Evolutionary conservation across 2,888 invertebrate genomes (phyloP).

Genomic region (Cosmia pyralina): DNA sequence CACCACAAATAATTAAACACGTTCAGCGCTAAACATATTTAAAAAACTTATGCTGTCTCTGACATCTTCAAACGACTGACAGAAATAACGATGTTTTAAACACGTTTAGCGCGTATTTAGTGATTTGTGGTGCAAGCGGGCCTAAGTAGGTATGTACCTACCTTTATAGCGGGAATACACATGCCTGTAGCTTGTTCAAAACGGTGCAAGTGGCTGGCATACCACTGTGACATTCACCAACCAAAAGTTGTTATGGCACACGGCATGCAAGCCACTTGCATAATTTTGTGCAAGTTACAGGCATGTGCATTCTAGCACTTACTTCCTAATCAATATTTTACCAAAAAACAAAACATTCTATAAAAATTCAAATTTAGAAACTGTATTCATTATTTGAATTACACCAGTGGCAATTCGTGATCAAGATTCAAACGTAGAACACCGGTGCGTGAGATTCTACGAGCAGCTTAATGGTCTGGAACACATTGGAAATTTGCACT

Average conservation of each 20-base stretch:
- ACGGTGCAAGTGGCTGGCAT: too few species aligned
- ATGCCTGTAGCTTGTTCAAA: too few species aligned
- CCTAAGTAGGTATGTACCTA: neutral
- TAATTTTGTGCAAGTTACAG: too few species aligned
- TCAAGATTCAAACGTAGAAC: constrained; percentile 71
- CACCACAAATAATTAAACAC: neutral
- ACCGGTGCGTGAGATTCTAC: constrained; percentile 73
- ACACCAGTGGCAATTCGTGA: constrained; percentile 40
- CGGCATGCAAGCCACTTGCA: too few species aligned
- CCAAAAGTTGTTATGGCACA: too few species aligned
- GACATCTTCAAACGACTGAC: too few species aligned
- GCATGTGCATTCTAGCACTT: neutral
- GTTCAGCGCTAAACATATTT: too few species aligned
- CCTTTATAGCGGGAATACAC: too few species aligned
- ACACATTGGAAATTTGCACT: constrained; percentile 83
- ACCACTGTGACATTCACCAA: too few species aligned
- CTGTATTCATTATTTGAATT: constrained; percentile 37
- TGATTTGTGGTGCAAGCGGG: neutral
- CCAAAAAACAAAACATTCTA: neutral
- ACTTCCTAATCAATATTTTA: neutral
- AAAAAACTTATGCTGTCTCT: too few species aligned
- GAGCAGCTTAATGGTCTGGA: constrained; percentile 79
- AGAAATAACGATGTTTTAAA: too few species aligned
- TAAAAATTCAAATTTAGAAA: constrained; percentile 2
- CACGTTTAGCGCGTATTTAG: neutral